These are phyloP conservation scores for Cactoblastis cactorum DNA, from an alignment of 2,888 invertebrate species.

Conservation along the genomic window DNA sequence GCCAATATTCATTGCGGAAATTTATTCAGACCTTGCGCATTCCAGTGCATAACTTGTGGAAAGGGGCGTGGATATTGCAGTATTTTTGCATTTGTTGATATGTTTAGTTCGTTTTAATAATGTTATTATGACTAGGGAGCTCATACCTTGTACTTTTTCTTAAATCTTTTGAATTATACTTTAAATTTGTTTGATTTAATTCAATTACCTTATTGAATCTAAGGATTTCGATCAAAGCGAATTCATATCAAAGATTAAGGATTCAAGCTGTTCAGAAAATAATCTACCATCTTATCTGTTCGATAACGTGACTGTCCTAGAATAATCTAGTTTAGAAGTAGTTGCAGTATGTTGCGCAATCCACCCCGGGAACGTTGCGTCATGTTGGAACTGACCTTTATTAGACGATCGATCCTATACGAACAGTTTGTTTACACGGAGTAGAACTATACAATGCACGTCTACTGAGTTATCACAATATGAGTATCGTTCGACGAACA, in stretches of 20 bases:
- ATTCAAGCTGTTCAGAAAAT: not conserved
- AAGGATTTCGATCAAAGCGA: too few relatives aligned
- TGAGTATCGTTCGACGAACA: not conserved
- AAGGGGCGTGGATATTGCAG: slow-evolving; percentile 8
- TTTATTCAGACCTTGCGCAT: slow-evolving; percentile 3
- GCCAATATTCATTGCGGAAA: not conserved
- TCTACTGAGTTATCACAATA: not conserved
- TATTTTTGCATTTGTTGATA: not conserved
- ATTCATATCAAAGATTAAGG: too few relatives aligned
- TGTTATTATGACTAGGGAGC: not conserved
- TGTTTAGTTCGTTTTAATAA: not conserved
- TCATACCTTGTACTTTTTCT: too few relatives aligned
- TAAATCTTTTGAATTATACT: too few relatives aligned
- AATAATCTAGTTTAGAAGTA: slow-evolving; percentile 13
- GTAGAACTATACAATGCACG: slow-evolving; percentile 6
- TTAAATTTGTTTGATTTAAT: too few relatives aligned
- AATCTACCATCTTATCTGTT: not conserved
- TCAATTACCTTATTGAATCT: too few relatives aligned
- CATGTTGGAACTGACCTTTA: slow-evolving; percentile 69
- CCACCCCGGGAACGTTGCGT: slow-evolving; percentile 60
- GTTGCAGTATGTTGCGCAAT: slow-evolving; percentile 64
- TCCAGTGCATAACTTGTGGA: slow-evolving; percentile 4
- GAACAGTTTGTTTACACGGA: slow-evolving; percentile 16
- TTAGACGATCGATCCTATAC: slow-evolving; percentile 60
- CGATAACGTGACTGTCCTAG: not conserved